Evolutionary conservation across 2,797 vertebrate species (phyloP).

Genomic region (Borostomias antarcticus): DNA sequence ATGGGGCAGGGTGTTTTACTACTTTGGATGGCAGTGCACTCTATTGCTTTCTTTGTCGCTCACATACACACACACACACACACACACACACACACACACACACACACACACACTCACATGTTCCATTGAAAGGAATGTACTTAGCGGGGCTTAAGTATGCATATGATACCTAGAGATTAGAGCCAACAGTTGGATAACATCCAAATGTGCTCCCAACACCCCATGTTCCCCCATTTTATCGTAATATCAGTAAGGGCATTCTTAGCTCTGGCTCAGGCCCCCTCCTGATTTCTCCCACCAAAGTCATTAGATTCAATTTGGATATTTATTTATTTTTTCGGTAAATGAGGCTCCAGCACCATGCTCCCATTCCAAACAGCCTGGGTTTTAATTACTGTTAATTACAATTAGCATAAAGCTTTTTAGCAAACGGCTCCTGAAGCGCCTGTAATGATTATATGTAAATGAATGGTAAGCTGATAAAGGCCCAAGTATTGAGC

Average conservation of each 20-base stretch:
- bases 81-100: not conserved
- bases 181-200: constrained; percentile 54
- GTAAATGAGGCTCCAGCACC: constrained; percentile 76
- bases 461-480: constrained; percentile 81
- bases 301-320: constrained; percentile 77
- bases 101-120: not conserved
- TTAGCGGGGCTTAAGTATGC: not conserved
- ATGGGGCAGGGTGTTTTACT: constrained; percentile 40
- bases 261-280: constrained; percentile 33
- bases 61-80: too few relatives aligned
- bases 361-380: constrained; percentile 76
- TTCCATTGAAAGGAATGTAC: constrained; percentile 5
- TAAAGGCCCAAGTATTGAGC: constrained; percentile 50
- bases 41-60: not conserved
- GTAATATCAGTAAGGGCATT: constrained; percentile 59
- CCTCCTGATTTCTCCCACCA: constrained; percentile 56
- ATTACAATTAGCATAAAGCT: constrained; percentile 87
- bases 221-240: constrained; percentile 40
- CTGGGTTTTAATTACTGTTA: constrained; percentile 84
- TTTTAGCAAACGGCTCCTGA: constrained; percentile 82
- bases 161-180: constrained; percentile 43
- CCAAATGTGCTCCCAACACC: constrained; percentile 28
- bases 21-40: not conserved
- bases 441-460: constrained; percentile 83
- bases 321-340: constrained; percentile 40